phyloP scores from a whole-genome alignment of 2,113 vertebrate species.

The Sarotherodon lohbergeri region DNA sequence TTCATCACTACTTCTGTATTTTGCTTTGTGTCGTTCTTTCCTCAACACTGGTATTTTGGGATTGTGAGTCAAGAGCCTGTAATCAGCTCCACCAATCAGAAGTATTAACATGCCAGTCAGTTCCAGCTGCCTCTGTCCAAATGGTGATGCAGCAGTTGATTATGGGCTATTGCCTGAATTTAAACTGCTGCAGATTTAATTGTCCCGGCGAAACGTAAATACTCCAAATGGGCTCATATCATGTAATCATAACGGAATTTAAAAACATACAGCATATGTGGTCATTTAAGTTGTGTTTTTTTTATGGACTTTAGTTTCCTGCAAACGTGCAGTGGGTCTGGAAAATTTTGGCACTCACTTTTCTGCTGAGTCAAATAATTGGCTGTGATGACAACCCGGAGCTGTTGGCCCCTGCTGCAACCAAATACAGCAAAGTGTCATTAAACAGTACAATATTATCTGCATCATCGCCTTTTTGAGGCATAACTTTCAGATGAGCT shows the following conservation, averaged over 20 bases:
- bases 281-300: constrained; percentile 11
- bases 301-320: neutral
- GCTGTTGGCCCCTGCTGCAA: neutral
- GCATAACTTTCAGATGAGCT: constrained; percentile 6
- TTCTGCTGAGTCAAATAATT: constrained; percentile 2
- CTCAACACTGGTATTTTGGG: constrained; percentile 1
- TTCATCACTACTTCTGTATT: neutral
- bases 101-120: constrained; percentile 30
- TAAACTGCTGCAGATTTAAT: constrained; percentile 43
- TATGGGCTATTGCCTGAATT: constrained; percentile 33
- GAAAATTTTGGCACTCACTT: neutral
- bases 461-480: constrained; percentile 1
- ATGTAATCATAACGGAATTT: constrained; percentile 2
- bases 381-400: neutral
- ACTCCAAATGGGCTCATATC: constrained; percentile 15
- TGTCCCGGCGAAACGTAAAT: constrained; percentile 17
- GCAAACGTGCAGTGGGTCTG: neutral
- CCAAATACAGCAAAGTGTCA: neutral
- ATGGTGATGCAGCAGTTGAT: constrained; percentile 36
- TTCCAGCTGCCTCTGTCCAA: constrained; percentile 29
- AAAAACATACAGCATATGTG: constrained; percentile 17
- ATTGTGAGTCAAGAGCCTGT: constrained; percentile 22
- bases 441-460: constrained; percentile 18
- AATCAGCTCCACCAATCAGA: constrained; percentile 25
- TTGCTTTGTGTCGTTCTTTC: neutral